Evolutionary conservation across 2,888 invertebrate species (phyloP).

Genomic region (Tortricodes alternella): DNA sequence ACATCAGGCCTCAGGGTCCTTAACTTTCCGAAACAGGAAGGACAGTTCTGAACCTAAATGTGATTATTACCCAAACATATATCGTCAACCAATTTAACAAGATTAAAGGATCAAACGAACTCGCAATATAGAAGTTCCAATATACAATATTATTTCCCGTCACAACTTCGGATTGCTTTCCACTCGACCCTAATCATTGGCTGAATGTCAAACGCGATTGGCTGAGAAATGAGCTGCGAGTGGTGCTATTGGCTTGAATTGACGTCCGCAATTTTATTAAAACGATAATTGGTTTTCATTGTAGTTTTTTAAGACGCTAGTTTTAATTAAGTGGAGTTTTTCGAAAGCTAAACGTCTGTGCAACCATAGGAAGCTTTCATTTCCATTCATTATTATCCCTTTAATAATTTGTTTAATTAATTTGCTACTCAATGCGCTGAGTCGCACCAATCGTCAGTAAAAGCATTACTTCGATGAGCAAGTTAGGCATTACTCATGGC

Average conservation of each 20-base stretch:
- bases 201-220: neutral
- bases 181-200: slow-evolving; percentile 26
- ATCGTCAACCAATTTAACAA: neutral
- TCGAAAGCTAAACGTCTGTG: too few relatives aligned
- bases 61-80: too few relatives aligned
- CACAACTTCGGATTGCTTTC: slow-evolving; percentile 30
- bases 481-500: too few relatives aligned
- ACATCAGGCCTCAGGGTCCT: too few relatives aligned
- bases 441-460: too few relatives aligned
- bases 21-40: too few relatives aligned
- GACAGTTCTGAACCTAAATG: too few relatives aligned
- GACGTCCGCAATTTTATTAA: slow-evolving; percentile 5
- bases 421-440: too few relatives aligned
- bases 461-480: too few relatives aligned
- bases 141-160: slow-evolving; percentile 10
- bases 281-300: slow-evolving; percentile 1
- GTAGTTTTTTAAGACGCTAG: neutral
- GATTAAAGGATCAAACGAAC: slow-evolving; percentile 6
- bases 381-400: too few relatives aligned
- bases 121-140: neutral
- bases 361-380: too few relatives aligned
- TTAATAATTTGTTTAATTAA: too few relatives aligned
- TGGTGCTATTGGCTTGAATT: slow-evolving; percentile 1
- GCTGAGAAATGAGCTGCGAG: slow-evolving; percentile 11
- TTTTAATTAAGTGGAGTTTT: neutral